phyloP scores from a whole-genome alignment of 2,113 vertebrate genomes.

The Nothobranchius furzeri region DNA sequence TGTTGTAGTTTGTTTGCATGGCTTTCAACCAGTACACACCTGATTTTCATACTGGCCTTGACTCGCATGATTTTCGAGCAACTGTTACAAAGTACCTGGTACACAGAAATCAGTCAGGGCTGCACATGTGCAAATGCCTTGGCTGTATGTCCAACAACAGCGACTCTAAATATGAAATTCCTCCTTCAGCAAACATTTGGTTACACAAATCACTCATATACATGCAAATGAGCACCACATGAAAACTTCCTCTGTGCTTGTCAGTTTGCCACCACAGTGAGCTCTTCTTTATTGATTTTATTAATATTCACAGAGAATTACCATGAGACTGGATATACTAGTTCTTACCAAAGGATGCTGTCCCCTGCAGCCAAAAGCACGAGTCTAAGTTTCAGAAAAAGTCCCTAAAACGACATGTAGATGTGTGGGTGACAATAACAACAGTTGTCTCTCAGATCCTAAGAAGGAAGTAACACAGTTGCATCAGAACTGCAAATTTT shows the following conservation, averaged over 20 bases:
- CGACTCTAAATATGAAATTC: constrained; percentile 1
- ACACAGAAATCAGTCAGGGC: constrained; percentile 1
- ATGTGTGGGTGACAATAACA: neutral
- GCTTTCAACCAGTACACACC: neutral
- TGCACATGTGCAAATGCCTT: constrained; percentile 17
- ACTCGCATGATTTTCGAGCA: neutral
- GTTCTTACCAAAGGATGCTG: neutral
- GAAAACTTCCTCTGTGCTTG: constrained; percentile 7
- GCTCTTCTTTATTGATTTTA: neutral
- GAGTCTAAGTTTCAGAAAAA: neutral
- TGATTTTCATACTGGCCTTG: constrained; percentile 2
- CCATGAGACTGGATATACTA: neutral
- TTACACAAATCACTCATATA: constrained; percentile 36
- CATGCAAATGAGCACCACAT: constrained; percentile 30
- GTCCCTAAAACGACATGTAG: neutral
- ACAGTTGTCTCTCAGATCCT: neutral
- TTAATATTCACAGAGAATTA: neutral
- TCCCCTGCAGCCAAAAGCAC: neutral
- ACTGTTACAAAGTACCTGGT: constrained; percentile 4
- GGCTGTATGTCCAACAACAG: neutral
- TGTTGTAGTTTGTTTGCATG: neutral
- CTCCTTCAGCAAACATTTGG: constrained; percentile 22
- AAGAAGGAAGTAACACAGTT: constrained; percentile 9
- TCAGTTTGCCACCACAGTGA: neutral
- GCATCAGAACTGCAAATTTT: constrained; percentile 5